Evolutionary conservation across 2,888 invertebrate genomes (phyloP), one percentile per base, ranked within the genome.

Genomic region (Hypercompe scribonia): DNA sequence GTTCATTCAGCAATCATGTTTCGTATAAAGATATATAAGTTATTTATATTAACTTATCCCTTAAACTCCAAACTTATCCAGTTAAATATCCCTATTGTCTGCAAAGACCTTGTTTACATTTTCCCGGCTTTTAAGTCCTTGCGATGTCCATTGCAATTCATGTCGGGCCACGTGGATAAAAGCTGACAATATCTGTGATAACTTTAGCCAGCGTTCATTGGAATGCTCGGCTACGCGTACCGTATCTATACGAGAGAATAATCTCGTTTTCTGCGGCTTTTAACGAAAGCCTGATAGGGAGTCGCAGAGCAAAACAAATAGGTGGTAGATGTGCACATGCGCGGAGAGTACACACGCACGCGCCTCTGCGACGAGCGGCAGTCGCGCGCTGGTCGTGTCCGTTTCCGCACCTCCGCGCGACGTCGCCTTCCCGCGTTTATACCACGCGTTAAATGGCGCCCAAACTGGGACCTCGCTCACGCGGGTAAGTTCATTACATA

Each of bases 401-500:
- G 92, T 90, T 91, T 83, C 86, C 88, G 85, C 88, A 85, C 82
- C 81, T 80, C 85, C 86, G 88, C 87, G 88, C 89, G 80, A 82
- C 79, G 72, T 54, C 31, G 70, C 73, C 78, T 76, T 78, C 70
- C 76, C 87, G 89, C 92, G 91, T 87, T 86, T 75, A 79, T 84
- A 90, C 87, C 93, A 93, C 93, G 93, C 94, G 94, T 88, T 91
- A 90, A 91, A 95, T 95, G 95, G 95, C 95, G 94, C 94, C 92
- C 92, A 91, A 90, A 91, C 88, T 84, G 91, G 92, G 90, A 90
- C 91, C 89, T 89, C 90, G 89, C 89, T 91, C 90, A 82, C 89
- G 90, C 91, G 94, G 94, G 95, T 95, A 93, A 95, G 95, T 93
- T 71, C 74, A 78, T 87, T 87, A 85, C 80, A 85, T 87, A 89